Conservation (phyloP, 2,113 vertebrate genomes). For the Coracopsis vasa region DNA sequence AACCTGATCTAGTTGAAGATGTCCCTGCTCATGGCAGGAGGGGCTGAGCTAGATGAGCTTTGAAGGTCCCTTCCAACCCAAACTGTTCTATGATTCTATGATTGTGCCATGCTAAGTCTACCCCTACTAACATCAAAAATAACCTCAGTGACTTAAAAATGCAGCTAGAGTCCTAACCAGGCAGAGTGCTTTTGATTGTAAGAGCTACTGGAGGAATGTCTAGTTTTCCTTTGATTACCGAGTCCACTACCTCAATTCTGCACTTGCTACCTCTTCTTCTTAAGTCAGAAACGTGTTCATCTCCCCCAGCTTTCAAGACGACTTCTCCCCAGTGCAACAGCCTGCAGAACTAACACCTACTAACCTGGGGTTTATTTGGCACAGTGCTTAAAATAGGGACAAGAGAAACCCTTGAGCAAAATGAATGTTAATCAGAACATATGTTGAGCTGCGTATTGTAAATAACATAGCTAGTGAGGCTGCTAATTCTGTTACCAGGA, state of each 20-base stretch:
- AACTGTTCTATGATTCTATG: background rate
- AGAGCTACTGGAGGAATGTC: background rate
- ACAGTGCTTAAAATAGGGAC: background rate
- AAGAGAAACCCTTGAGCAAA: background rate
- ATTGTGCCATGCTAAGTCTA: background rate
- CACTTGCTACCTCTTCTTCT: accelerated
- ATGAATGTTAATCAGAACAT: background rate
- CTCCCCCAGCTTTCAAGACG: background rate
- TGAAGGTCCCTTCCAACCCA: background rate
- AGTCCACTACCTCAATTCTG: background rate
- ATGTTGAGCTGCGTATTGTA: background rate
- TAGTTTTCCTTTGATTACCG: background rate
- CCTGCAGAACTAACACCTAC: background rate
- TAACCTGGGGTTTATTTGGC: background rate
- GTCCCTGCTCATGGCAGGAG: background rate
- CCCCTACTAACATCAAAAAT: background rate
- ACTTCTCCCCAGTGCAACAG: background rate
- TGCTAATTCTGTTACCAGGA: background rate
- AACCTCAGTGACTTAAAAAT: background rate
- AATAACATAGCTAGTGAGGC: background rate
- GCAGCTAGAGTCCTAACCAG: background rate
- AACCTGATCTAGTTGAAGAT: no score
- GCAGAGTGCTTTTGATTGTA: background rate
- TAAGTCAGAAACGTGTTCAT: background rate
- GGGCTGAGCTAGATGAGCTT: background rate